Evolutionary conservation across 2,797 vertebrate species (phyloP).

Genomic region (Numenius phaeopus): DNA sequence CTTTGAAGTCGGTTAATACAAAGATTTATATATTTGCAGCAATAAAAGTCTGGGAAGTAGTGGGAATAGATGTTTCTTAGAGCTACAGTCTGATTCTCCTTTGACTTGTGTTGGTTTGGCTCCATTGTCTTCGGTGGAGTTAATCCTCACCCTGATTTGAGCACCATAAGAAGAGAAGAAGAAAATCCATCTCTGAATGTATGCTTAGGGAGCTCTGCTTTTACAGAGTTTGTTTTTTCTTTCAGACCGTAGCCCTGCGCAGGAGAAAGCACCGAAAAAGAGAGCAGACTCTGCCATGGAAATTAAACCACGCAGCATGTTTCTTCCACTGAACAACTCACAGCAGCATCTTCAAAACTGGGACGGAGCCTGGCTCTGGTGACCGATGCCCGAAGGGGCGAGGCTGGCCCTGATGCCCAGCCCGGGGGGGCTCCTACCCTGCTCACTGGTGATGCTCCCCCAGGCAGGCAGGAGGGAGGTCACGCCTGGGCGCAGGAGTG

Average conservation of each 20-base stretch:
- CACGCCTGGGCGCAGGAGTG: neutral
- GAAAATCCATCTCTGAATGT: neutral
- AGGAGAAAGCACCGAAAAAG: neutral
- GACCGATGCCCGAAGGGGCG: neutral
- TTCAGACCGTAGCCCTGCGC: neutral
- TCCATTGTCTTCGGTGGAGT: neutral
- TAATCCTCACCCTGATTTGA: neutral
- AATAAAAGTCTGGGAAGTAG: neutral
- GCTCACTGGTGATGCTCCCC: neutral
- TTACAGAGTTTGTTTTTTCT: neutral
- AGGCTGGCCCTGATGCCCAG: too few species aligned
- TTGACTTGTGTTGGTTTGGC: neutral
- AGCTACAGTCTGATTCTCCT: neutral
- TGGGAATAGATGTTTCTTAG: neutral
- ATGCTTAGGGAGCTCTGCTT: neutral
- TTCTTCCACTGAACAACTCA: neutral
- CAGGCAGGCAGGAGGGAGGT: neutral
- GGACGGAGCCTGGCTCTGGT: neutral
- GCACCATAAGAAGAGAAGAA: neutral
- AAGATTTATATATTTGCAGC: constrained; percentile 10
- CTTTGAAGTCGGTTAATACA: neutral
- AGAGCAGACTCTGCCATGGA: neutral
- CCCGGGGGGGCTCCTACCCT: neutral
- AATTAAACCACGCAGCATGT: neutral
- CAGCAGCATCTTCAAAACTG: neutral